Conservation (phyloP, 2,113 vertebrate genomes). For the Rhinopomastus cyanomelas region DNA sequence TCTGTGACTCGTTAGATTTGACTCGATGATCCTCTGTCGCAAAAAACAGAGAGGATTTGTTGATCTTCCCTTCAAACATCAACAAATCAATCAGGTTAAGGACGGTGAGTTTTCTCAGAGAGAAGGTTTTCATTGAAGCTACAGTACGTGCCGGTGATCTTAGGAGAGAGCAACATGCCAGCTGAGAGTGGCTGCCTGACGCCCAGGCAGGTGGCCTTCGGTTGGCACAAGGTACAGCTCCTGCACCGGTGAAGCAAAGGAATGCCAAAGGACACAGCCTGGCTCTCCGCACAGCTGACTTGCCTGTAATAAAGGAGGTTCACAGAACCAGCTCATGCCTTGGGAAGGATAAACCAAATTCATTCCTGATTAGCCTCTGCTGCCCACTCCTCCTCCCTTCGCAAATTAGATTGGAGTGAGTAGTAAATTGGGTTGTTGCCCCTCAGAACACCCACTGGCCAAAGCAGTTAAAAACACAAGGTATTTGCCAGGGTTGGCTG, state of each 20-base stretch:
- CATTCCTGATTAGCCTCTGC: background rate
- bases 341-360: background rate
- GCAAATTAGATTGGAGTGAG: background rate
- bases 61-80: background rate
- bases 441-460: background rate
- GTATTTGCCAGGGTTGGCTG: too few relatives aligned
- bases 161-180: background rate
- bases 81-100: background rate
- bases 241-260: constrained; percentile 34
- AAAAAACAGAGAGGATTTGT: too few relatives aligned
- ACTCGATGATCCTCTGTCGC: background rate
- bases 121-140: constrained; percentile 25
- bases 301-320: background rate
- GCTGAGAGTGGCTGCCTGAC: background rate
- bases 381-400: background rate
- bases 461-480: background rate
- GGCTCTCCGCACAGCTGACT: background rate
- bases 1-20: constrained; percentile 7
- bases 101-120: background rate
- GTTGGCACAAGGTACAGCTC: constrained; percentile 32
- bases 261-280: background rate
- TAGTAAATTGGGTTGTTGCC: background rate
- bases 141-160: constrained; percentile 41
- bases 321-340: constrained; percentile 13
- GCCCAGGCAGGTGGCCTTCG: background rate